Conservation (phyloP, 2,797 vertebrate genomes). For the Natrix natrix region DNA sequence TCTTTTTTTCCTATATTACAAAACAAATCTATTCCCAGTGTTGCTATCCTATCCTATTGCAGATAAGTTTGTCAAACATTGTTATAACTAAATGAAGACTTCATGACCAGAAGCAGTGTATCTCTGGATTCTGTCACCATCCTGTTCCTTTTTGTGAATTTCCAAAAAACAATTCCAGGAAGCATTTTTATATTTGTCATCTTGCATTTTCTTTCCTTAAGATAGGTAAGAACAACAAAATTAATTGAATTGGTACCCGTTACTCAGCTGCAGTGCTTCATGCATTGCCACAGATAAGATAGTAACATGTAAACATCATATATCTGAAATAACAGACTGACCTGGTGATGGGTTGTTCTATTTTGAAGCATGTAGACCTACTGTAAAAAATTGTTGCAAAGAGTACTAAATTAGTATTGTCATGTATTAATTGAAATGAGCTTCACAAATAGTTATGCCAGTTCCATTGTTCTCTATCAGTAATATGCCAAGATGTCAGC, state of each 20-base stretch:
- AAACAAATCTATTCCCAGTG: neutral
- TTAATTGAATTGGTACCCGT: neutral
- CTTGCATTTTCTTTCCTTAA: neutral
- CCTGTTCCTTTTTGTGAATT: neutral
- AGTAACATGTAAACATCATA: neutral
- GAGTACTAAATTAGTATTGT: neutral
- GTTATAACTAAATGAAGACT: neutral
- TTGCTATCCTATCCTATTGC: neutral
- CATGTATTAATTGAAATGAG: neutral
- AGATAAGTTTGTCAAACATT: neutral
- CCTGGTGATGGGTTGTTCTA: neutral
- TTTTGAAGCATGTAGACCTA: neutral
- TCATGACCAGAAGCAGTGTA: neutral
- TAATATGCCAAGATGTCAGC: neutral
- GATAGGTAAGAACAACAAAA: neutral
- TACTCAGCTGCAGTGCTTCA: neutral
- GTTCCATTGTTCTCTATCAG: neutral
- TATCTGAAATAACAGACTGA: neutral
- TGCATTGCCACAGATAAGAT: neutral
- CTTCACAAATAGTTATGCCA: neutral
- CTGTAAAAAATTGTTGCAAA: neutral
- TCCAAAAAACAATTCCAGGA: neutral
- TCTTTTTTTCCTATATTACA: neutral
- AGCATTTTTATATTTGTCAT: neutral
- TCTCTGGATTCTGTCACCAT: neutral